Evolutionary conservation across 2,113 vertebrate species (phyloP), one percentile per base, ranked within the genome.

Genomic region (Alethe diademata): DNA sequence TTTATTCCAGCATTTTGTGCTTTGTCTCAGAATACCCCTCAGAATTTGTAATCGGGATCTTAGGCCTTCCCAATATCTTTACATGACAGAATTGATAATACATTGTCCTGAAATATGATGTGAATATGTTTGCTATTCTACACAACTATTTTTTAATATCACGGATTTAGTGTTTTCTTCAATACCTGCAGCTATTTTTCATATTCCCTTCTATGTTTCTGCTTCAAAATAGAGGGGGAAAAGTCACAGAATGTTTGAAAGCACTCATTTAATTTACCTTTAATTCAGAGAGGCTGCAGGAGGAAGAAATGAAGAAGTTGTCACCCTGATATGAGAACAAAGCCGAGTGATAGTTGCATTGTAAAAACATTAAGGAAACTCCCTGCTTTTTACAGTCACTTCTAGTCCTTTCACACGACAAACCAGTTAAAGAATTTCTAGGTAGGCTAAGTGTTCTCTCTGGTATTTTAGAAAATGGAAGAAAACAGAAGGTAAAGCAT

Each of bases 401-500:
- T 38, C 31, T 38, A 53, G 56, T 19, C 61, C n/a, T 92, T 94
- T 86, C 74, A 80, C 78, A 93, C 47, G 57, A 90, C n/a, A 94
- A 95, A 92, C 18, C 25, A 80, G 61, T 42, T 94, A 62, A 88
- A 70, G 47, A 94, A 78, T 78, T 94, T 90, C 56, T 93, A 92
- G 90, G 71, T 57, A 88, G 72, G 56, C 72, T 92, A 93, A 90
- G 64, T 80, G 64, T 35, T 86, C 79, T 90, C 82, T 91, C 61
- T 93, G 76, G 47, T 86, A 83, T 83, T 96, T 95, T 83, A 92
- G 75, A 95, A 96, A 95, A 96, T 93, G 81, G 93, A 92, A 95
- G 84, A 94, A 96, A 96, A 93, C 94, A 95, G 96, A 95, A 96
- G 92, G 81, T 88, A 83, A 88, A 85, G 72, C 94, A 94, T 97